Base-by-base conservation (phyloP, 2,797 vertebrate genomes). In the Salarias fasciatus region DNA sequence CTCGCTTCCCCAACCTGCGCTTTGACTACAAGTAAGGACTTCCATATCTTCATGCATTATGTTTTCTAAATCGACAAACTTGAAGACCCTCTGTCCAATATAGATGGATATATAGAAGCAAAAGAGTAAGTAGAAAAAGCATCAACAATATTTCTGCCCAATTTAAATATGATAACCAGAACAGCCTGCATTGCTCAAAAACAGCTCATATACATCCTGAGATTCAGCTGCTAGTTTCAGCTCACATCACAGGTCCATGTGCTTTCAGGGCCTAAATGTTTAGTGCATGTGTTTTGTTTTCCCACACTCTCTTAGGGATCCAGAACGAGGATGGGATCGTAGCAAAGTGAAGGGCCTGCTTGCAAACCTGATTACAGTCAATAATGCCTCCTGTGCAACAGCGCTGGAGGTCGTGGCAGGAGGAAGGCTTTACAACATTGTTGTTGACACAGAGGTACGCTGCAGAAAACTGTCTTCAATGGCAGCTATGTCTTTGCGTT, bases 401-500 rank as follows among this genome's bases (percentile, higher is more conserved):
- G 96, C 94, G 12, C 88, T 99, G 63, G 96, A 99, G 92, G 93
- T 92, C 0, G 95, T 95, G 5, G 97, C 96, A 57, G 97, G 96
- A 2, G 95, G 95, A 0, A 92, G 95, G 5, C 96, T 99, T 24
- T 99, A 97, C 70, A 95, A 99, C 50, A 90, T 99, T 2, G 76
- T 99, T 9, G 97, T 98, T 18, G 96, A 99, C 85, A 96, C 95
- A 8, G 98, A 99, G 95, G 98, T 88, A n/a, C 3, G 77, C 24
- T n/a, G 61, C 11, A 35, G 24, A 9, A 11, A 3, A 4, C 9
- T 0, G 5, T 7, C 5, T 0, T 31, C n/a, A 11, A 38, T 6
- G 18, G 18, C 24, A 24, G 18, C 24, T 2, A 24, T 24, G 18
- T 24, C 18, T 24, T 24, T 24, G 18, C 24, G 24, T 24, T 24